These are phyloP conservation scores for Vimba vimba DNA, from an alignment of 2,113 vertebrate species.

Conservation along the genomic window DNA sequence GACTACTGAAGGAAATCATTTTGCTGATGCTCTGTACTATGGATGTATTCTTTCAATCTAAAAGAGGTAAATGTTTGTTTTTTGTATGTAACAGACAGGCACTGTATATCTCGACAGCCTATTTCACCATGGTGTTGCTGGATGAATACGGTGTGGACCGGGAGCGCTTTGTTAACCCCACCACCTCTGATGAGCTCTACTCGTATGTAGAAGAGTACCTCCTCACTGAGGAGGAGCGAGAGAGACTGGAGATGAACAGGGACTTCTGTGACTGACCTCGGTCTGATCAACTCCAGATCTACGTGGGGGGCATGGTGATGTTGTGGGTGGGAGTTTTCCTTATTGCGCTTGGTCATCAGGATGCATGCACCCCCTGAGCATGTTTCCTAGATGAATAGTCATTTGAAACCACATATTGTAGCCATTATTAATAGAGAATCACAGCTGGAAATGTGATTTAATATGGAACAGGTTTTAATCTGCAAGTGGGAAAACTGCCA, in stretches of 20 bases:
- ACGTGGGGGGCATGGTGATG: neutral
- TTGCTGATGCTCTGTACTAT: neutral
- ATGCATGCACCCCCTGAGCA: neutral
- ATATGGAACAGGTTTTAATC: neutral
- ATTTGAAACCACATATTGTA: neutral
- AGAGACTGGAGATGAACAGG: conserved; percentile 69
- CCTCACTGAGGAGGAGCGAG: conserved; percentile 81
- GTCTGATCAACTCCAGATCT: neutral
- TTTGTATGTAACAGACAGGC: conserved; percentile 76
- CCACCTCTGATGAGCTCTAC: conserved; percentile 87
- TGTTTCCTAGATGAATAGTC: neutral
- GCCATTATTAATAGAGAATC: neutral
- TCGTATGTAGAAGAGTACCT: conserved; percentile 87
- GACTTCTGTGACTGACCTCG: conserved; percentile 83
- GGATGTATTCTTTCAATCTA: neutral
- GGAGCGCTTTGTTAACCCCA: conserved; percentile 86
- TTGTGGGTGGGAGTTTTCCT: neutral
- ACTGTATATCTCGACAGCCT: conserved; percentile 83
- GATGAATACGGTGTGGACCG: conserved; percentile 86
- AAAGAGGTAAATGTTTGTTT: conserved; percentile 5
- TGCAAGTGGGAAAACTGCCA: neutral
- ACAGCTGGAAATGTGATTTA: conserved; percentile 34
- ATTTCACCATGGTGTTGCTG: conserved; percentile 91
- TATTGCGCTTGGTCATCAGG: neutral
- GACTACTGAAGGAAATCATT: neutral